Base-by-base conservation (phyloP, 2,113 vertebrate genomes). In the Apteryx owenii region DNA sequence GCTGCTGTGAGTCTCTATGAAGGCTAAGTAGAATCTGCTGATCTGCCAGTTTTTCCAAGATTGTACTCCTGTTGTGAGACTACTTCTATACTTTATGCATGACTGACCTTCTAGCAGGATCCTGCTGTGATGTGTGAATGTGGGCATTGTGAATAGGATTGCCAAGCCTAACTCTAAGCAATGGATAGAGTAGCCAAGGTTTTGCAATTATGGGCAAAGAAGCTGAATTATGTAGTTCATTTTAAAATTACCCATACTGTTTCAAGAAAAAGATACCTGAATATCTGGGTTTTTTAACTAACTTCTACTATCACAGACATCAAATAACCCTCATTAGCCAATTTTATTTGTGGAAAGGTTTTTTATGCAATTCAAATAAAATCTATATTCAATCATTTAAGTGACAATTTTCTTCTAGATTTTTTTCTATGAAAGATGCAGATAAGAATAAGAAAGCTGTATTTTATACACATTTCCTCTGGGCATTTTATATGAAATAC, bases 1-100 rank as follows among this genome's bases (percentile, higher is more conserved):
- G 69, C 93, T 95, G 93, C 89, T 96, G 96, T 94, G 90, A 95
- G 72, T 68, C 82, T 96, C 96, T 96, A 95, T 93, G 77, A 90
- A 95, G 54, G 85, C 33, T 73, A 60, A 88, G 78, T 36, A 80
- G 90, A 96, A 65, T 94, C 77, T 91, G 83, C 88, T 91, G 95
- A 96, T 97, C 79, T 84, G 61, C 71, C 79, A 61, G 42, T 81
- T 85, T 33, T 78, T 95, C 26, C 69, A 68, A 90, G 75, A 91
- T 78, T 78, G 81, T 89, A 79, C 89, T 91, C 88, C 93, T 25
- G 69, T 89, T 77, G 93, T 5, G 79, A 95, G 84, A 89, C 90
- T 76, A 53, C 68, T 72, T 95, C 86, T 90, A 61, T 62, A 40
- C 73, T 92, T 94, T 71, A 85, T 75, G 75, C 66, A 51, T 54